Percentiles rank a stretch among this genome's conserved stretches.
Evolutionary conservation across 2,797 vertebrate genomes (phyloP).

Genomic region (Clarias platycephalus): DNA sequence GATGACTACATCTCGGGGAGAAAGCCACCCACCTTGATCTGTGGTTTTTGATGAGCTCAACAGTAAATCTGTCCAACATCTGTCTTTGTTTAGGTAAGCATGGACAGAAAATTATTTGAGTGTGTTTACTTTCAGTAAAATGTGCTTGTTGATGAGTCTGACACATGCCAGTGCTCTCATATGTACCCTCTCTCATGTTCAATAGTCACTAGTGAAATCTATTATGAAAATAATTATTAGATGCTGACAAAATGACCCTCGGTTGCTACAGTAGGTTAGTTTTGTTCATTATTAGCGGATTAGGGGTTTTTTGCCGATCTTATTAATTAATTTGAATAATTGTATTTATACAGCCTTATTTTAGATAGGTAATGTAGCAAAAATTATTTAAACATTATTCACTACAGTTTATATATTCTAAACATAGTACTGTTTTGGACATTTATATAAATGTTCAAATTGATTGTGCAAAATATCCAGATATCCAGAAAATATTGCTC

Average conservation of each 20-base stretch:
- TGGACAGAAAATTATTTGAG: constrained; percentile 43
- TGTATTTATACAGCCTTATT: not conserved
- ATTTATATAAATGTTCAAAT: not conserved
- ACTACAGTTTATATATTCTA: not conserved
- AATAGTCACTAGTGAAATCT: constrained; percentile 3
- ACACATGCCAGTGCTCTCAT: constrained; percentile 8
- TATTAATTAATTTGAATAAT: not conserved
- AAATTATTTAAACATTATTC: not conserved
- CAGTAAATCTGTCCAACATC: constrained; percentile 47
- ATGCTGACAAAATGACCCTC: not conserved
- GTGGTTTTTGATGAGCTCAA: constrained; percentile 55
- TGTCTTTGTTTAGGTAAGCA: constrained; percentile 51
- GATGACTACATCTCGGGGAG: constrained; percentile 50
- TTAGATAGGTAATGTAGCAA: not conserved
- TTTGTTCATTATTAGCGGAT: not conserved
- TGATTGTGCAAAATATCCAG: not conserved
- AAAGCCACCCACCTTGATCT: constrained; percentile 46
- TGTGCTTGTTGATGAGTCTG: not conserved
- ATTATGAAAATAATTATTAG: not conserved
- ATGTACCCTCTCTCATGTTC: constrained; percentile 12
- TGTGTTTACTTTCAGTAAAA: constrained; percentile 53
- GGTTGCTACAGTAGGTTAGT: not conserved
- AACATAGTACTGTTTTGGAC: not conserved
- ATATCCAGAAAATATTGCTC: not conserved
- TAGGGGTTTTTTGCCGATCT: not conserved